Conservation (phyloP, 2,797 vertebrate species). For the Clarias pachynema region DNA sequence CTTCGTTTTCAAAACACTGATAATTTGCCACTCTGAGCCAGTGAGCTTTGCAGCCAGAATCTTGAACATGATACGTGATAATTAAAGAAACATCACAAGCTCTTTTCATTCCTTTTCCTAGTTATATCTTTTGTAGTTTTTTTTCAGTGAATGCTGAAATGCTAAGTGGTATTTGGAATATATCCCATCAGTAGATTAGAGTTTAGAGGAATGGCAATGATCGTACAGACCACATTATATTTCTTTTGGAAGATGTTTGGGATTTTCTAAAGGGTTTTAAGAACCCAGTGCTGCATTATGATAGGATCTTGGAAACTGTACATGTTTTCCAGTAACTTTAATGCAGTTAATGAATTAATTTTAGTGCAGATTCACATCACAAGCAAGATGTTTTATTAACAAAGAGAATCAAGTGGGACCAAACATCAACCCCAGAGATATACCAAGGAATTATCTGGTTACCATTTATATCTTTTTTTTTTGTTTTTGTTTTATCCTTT, state of each 20-base stretch:
- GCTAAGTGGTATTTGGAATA: conserved; percentile 29
- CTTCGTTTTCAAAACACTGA: conserved; percentile 11
- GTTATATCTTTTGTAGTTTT: conserved; percentile 38
- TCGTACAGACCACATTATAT: conserved; percentile 3
- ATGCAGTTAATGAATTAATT: conserved; percentile 9
- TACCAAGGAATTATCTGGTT: conserved; percentile 41
- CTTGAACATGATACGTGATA: conserved; percentile 26
- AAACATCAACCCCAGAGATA: conserved; percentile 48
- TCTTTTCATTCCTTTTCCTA: conserved; percentile 33
- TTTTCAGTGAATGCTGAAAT: conserved; percentile 17
- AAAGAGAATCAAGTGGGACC: conserved; percentile 41
- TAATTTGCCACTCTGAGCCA: conserved; percentile 39
- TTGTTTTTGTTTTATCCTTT: conserved; percentile 48
- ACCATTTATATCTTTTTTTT: conserved; percentile 43
- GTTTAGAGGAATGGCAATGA: conserved; percentile 20
- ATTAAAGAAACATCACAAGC: conserved; percentile 3
- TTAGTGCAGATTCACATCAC: conserved; percentile 35
- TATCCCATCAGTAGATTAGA: conserved; percentile 21
- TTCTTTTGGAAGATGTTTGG: conserved; percentile 8
- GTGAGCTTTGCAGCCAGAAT: conserved; percentile 11
- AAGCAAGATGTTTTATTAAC: conserved; percentile 37
- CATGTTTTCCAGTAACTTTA: conserved; percentile 3
- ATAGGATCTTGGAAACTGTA: background rate
- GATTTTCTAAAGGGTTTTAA: conserved; percentile 2
- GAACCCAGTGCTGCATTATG: background rate